Conservation (phyloP, 2,888 invertebrate species). For the Therioaphis trifolii region DNA sequence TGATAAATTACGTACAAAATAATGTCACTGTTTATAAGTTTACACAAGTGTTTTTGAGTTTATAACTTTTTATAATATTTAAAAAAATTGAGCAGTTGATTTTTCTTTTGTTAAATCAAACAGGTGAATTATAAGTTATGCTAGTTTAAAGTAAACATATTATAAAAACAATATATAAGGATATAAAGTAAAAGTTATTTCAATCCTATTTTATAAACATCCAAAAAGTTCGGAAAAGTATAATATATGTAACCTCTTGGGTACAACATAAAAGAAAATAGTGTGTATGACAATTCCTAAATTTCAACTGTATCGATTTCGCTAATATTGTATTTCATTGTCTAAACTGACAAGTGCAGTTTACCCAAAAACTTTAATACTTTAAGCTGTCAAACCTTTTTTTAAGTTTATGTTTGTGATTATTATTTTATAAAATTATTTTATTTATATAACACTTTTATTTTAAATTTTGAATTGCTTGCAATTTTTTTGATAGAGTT, state of each 20-base stretch:
- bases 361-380: neutral
- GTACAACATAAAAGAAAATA: neutral
- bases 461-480: too few species aligned
- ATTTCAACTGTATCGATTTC: neutral
- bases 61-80: too few species aligned
- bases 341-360: neutral
- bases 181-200: conserved; percentile 21
- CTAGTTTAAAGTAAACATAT: neutral
- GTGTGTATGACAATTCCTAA: neutral
- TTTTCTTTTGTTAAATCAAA: too few species aligned
- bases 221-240: neutral
- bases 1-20: too few species aligned
- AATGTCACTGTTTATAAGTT: too few species aligned
- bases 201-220: neutral
- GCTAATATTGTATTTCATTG: neutral
- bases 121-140: too few species aligned
- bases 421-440: neutral
- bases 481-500: too few species aligned
- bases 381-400: neutral
- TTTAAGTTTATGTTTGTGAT: neutral
- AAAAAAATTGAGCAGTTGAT: too few species aligned
- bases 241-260: conserved; percentile 6
- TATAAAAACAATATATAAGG: neutral
- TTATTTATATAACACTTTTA: neutral
- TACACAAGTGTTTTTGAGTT: too few species aligned